Base-by-base conservation (phyloP, 2,888 invertebrate species). In the Drosophila parthenogenetica region DNA sequence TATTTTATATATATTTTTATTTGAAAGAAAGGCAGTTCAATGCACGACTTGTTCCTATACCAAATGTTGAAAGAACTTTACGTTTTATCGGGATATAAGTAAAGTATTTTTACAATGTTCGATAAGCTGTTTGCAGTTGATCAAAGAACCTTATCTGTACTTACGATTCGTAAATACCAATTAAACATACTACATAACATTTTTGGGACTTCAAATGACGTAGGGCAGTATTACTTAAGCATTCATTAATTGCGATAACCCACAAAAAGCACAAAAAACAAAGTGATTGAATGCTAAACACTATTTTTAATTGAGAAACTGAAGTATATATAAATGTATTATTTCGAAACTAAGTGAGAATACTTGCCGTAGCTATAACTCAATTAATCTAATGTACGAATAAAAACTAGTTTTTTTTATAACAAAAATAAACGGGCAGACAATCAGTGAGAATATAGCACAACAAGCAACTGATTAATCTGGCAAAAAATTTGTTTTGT, bases 181-280 rank as follows among this genome's bases (percentile, higher is more conserved):
- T 55, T 37, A 42, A 14, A 37, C 42, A 48, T 32, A 10, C 8
- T 14, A n/a, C 19, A 17, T 17, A 57, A 10, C 49, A 43, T 40
- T 40, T 43, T 66, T 37, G 29, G 16, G 5, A 29, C 50, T 16
- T 16, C 19, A 69, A 65, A 77, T 84, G 79, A 81, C 77, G 79
- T 79, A 48, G 63, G 46, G 35, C 43, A 25, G 45, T 46, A 46
- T 69, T 71, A 55, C 50, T 69, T 54, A 70, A 84, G 64, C 62
- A 43, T 63, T 51, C 25, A 37, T 37, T n/a, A n/a, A 43, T 45
- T 55, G 40, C 53, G 66, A 85, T 85, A 81, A 85, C 85, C 77
- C 57, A 46, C 13, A 35, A 37, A 29, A 7, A 25, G 7, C 5
- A 25, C 1, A 25, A 25, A 25, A 29, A 29, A 66, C 65, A 59